phyloP scores from a whole-genome alignment of 2,888 invertebrate genomes.

The Eudasyphora cyanicolor region DNA sequence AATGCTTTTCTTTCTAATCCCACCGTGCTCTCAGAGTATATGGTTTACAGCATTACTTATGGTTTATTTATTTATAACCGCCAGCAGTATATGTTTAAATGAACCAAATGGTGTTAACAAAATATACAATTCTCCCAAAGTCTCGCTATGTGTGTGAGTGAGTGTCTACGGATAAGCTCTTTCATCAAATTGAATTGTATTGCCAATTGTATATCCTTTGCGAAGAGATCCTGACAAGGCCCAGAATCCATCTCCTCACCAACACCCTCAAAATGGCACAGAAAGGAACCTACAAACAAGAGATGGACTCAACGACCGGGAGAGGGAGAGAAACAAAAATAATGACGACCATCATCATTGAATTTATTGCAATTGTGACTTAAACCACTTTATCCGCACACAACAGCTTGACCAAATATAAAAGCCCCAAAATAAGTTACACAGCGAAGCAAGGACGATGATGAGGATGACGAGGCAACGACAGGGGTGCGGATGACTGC shows the following conservation, averaged over 20 bases:
- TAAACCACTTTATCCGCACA: slow-evolving; percentile 64
- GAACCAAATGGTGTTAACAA: slow-evolving; percentile 57
- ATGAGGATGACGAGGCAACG: background rate
- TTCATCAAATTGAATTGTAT: slow-evolving; percentile 58
- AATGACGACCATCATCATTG: slow-evolving; percentile 61
- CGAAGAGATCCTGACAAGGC: background rate
- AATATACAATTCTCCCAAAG: slow-evolving; percentile 14
- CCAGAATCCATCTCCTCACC: background rate
- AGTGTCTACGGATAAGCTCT: slow-evolving; percentile 7
- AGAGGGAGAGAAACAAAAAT: slow-evolving; percentile 43
- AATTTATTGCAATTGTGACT: slow-evolving; percentile 65
- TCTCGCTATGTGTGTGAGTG: background rate
- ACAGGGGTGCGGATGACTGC: too few species aligned
- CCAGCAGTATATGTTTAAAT: slow-evolving; percentile 16
- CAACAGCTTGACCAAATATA: slow-evolving; percentile 62
- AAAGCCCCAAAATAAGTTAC: background rate
- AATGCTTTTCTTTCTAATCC: too few species aligned
- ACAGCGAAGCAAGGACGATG: background rate
- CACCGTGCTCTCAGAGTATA: background rate
- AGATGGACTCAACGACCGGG: slow-evolving; percentile 22
- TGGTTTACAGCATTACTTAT: slow-evolving; percentile 26
- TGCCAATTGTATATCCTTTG: slow-evolving; percentile 51
- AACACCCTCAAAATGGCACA: background rate
- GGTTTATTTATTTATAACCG: slow-evolving; percentile 42
- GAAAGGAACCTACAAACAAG: background rate